phyloP scores from a whole-genome alignment of 2,113 vertebrate genomes.

The Gobio gobio region DNA sequence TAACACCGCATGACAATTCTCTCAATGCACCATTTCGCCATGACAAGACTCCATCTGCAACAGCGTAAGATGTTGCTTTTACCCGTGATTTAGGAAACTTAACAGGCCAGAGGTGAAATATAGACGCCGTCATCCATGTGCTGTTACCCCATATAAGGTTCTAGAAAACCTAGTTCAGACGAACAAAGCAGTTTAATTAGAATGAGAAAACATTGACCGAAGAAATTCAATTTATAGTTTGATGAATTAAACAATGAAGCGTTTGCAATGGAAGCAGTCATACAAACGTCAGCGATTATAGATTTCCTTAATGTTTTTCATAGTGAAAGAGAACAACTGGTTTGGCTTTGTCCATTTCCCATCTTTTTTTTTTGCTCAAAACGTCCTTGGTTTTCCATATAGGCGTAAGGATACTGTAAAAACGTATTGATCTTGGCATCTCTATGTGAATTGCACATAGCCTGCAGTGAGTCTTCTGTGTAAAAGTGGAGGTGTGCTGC shows the following conservation, averaged over 20 bases:
- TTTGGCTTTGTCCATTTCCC: background rate
- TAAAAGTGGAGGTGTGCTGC: constrained; percentile 37
- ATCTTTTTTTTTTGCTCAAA: background rate
- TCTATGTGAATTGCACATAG: constrained; percentile 17
- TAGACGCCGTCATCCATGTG: constrained; percentile 39
- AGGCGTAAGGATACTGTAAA: background rate
- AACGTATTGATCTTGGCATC: background rate
- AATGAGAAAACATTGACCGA: background rate
- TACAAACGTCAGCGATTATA: background rate
- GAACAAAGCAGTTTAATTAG: constrained; percentile 2
- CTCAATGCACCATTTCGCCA: constrained; percentile 11
- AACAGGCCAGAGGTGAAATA: constrained; percentile 47
- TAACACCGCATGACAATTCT: background rate
- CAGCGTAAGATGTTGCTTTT: background rate
- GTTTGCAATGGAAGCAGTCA: background rate
- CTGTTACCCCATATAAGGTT: background rate
- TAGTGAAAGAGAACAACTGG: constrained; percentile 6
- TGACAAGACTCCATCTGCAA: constrained; percentile 21
- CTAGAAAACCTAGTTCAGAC: constrained; percentile 1
- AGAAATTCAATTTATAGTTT: background rate
- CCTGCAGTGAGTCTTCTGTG: constrained; percentile 19
- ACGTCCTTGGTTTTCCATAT: constrained; percentile 1
- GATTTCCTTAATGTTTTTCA: background rate
- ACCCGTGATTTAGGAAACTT: constrained; percentile 24
- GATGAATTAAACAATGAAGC: background rate